Evolutionary conservation across 2,113 vertebrate species (phyloP), one percentile per base, ranked within the genome.

Genomic region (Poeciliopsis turrubarensis): DNA sequence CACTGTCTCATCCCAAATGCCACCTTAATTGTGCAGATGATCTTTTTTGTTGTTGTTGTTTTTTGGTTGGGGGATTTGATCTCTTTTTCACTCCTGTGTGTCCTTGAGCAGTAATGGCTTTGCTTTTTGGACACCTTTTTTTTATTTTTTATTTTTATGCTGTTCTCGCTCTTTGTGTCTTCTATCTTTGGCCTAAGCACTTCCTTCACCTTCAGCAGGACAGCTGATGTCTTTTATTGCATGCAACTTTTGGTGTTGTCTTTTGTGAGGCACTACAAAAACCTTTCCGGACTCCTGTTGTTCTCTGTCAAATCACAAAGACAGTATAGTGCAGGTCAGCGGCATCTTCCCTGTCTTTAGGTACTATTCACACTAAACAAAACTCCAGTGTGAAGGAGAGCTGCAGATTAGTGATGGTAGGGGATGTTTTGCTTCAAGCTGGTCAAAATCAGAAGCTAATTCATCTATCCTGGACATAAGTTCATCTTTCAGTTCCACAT

Each of bases 1-100:
- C 92, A 92, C 86, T 88, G 89, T 90, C 90, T 92, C 83, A 72
- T 87, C 81, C 85, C 79, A 68, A 91, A 91, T 80, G 86, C 79
- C 14, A 1, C 65, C 63, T 71, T 91, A 89, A 90, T 90, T 92
- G 84, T 81, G 85, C 72, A n/a, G 65, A 78, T 83, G 77, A 32
- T 57, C 71, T 72, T 78, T 79, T 69, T 69, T 72, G 60, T 29
- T 29, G 29, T 29, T 29, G 29, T 29, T 29, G 29, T 74, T 75
- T 73, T 34, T 34, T 34, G 2, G 34, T 29, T 31, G 2, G 70
- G 75, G 70, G 32, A 84, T 87, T 84, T 83, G 70, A 70, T 81
- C 77, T 75, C 81, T 69, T 91, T 71, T 91, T 85, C 79, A 70
- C 78, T 54, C 62, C 73, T 41, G 60, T 26, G 67, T 67, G 71